Evolutionary conservation across 2,888 invertebrate genomes (phyloP).

Genomic region (Drosophila neonasuta): DNA sequence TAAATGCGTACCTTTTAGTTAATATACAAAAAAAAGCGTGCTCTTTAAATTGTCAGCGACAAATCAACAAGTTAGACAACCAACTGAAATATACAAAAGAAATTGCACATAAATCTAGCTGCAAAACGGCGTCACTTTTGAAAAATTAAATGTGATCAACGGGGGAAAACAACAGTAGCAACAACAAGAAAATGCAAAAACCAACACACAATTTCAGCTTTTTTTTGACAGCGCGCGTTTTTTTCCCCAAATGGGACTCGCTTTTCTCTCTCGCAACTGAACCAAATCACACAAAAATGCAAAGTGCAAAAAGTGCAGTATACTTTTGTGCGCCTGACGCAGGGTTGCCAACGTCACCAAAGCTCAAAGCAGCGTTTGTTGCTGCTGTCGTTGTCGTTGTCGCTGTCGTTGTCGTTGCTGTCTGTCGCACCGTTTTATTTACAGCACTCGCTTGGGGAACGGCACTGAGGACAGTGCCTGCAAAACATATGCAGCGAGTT

Average conservation of each 20-base stretch:
- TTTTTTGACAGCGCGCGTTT: slow-evolving; percentile 39
- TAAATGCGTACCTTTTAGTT: slow-evolving; percentile 36
- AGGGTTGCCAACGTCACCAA: slow-evolving; percentile 61
- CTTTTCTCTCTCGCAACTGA: slow-evolving; percentile 15
- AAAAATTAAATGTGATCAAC: slow-evolving; percentile 71
- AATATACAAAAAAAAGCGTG: slow-evolving; percentile 1
- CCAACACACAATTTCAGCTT: slow-evolving; percentile 57
- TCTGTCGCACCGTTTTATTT: slow-evolving; percentile 63
- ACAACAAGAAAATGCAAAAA: slow-evolving; percentile 18
- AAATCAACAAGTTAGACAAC: slow-evolving; percentile 59
- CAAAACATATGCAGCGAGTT: slow-evolving; percentile 76
- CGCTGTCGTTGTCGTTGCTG: slow-evolving; percentile 29
- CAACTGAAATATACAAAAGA: slow-evolving; percentile 55
- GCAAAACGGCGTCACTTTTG: slow-evolving; percentile 60
- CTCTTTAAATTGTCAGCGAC: slow-evolving; percentile 32
- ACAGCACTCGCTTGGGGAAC: slow-evolving; percentile 44
- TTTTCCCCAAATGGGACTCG: slow-evolving; percentile 50
- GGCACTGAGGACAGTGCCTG: slow-evolving; percentile 55
- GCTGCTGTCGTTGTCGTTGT: slow-evolving; percentile 13
- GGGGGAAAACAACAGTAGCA: slow-evolving; percentile 24
- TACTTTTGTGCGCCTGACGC: slow-evolving; percentile 49
- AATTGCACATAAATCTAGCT: slow-evolving; percentile 65
- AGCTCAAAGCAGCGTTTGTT: slow-evolving; percentile 42
- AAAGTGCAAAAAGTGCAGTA: slow-evolving; percentile 67
- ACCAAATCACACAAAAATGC: slow-evolving; percentile 61